Conservation (phyloP, 2,113 vertebrate species). For the Origma solitaria region DNA sequence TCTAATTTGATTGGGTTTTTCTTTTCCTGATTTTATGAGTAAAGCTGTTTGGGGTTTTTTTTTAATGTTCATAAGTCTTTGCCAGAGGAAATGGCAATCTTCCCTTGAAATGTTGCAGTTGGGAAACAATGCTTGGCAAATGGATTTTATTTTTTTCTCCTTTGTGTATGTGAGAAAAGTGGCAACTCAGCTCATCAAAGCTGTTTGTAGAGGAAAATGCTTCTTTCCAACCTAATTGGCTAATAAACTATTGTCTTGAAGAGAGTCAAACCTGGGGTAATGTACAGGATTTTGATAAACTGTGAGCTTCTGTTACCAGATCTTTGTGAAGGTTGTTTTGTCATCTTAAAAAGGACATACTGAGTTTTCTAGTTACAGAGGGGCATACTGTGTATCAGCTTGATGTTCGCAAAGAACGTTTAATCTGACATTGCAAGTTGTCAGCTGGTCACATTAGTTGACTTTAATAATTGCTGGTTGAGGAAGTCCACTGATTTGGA, state of each 20-base stretch:
- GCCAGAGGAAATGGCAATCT: background rate
- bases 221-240: background rate
- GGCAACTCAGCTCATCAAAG: background rate
- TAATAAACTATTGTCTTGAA: background rate
- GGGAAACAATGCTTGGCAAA: background rate
- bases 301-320: background rate
- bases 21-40: background rate
- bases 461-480: constrained; percentile 2
- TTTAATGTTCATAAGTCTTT: background rate
- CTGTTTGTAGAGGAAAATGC: background rate
- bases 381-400: background rate
- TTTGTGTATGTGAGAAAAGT: background rate
- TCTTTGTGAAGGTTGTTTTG: background rate
- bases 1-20: constrained; percentile 33
- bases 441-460: background rate
- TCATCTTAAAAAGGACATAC: background rate
- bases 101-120: background rate
- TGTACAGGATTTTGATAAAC: background rate
- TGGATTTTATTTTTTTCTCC: background rate
- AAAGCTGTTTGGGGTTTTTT: background rate
- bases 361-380: background rate
- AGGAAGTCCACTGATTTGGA: background rate
- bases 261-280: background rate
- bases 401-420: background rate
- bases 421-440: background rate